A percentile compares a stretch with the other conserved stretches of the same genome.
phyloP scores from a whole-genome alignment of 2,113 vertebrate genomes.

The Microcebus ravelobensis region DNA sequence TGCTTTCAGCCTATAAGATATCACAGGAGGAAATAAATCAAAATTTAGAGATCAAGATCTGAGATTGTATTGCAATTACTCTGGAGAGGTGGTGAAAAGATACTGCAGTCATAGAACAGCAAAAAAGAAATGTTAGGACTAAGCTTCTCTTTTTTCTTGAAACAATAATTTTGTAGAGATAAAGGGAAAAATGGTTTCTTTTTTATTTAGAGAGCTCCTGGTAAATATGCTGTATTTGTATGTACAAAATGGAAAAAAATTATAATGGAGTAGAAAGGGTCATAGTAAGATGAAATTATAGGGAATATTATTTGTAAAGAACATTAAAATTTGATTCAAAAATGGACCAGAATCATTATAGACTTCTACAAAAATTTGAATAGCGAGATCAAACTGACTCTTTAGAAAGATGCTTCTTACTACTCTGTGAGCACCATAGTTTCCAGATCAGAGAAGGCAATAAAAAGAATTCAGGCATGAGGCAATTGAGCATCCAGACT shows the following conservation, averaged over 20 bases:
- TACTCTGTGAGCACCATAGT: background rate
- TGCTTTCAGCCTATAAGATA: slow-evolving; percentile 38
- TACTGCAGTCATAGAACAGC: background rate
- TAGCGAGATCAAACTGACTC: slow-evolving; percentile 21
- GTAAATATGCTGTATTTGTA: background rate
- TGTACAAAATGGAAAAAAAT: background rate
- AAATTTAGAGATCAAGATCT: slow-evolving; percentile 61
- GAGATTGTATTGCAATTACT: background rate
- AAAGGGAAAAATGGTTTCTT: background rate
- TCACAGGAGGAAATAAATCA: slow-evolving; percentile 65
- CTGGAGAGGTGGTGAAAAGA: background rate
- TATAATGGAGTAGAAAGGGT: background rate
- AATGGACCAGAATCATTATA: background rate
- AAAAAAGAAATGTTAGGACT: background rate
- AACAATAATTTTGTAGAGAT: background rate
- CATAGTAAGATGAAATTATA: background rate
- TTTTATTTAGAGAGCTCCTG: background rate
- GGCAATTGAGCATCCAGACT: background rate
- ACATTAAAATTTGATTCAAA: background rate
- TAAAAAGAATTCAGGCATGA: background rate
- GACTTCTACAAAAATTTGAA: background rate
- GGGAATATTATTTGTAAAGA: background rate
- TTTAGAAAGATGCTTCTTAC: slow-evolving; percentile 21
- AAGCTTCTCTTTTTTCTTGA: background rate
- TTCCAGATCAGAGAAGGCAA: background rate